Evolutionary conservation across 2,113 vertebrate species (phyloP), one percentile per base, ranked within the genome.

Genomic region (Numida meleagris): DNA sequence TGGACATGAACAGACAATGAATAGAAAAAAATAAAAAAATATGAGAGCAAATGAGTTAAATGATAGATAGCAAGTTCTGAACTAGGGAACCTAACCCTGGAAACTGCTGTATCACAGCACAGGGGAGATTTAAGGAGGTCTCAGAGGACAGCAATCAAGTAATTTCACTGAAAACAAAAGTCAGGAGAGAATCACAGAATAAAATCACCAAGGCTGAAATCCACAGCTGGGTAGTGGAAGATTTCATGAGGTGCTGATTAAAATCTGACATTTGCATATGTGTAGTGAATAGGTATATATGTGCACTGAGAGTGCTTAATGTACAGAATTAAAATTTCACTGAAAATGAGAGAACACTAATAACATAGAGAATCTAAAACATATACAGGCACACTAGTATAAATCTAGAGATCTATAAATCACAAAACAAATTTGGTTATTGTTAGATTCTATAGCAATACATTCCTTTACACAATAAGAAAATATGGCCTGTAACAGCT

Each of bases 241-340:
- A 3, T 46, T 40, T 6, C 5, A 57, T 14, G 23, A 82, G 9
- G 4, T 36, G 10, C 12, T 65, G 34, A 71, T 24, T 63, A 67
- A 29, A 76, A 79, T 50, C 5, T 25, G 43, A 65, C 24, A 10
- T 76, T 82, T 68, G 8, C 8, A 46, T 50, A 8, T 31, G 9
- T 0, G 0, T 45, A 8, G 10, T 31, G 4, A 17, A 4, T 51
- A 20, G 14, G 21, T 36, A 19, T 42, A 57, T 8, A 4, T 6
- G 45, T 9, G 11, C 16, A 53, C 51, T 27, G 27, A 15, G 29
- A 53, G 10, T 27, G 17, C 20, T 82, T 38, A 72, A 12, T 85
- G 12, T 25, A 82, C 4, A 53, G 27, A 86, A 86, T 46, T 20
- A 79, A 72, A 57, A 73, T 73, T 40, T 40, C 24, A 25, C 14